Conservation (phyloP, 2,888 invertebrate species). For the Sialis fuliginosa region DNA sequence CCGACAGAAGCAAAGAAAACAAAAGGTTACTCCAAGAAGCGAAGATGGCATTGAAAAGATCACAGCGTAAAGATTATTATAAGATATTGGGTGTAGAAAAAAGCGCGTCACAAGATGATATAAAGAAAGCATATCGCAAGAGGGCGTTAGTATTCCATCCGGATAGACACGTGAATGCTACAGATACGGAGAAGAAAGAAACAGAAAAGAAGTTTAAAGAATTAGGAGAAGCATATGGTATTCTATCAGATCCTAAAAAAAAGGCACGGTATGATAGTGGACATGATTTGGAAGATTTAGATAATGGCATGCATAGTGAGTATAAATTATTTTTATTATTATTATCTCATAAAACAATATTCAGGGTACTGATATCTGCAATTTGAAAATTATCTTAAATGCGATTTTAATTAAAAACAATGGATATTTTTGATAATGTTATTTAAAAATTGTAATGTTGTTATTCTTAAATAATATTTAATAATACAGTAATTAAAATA, state of each 20-base stretch:
- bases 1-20: constrained; percentile 67
- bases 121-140: constrained; percentile 87
- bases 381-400: not conserved
- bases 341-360: not conserved
- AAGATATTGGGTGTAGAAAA: constrained; percentile 80
- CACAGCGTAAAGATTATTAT: constrained; percentile 91
- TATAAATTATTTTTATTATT: constrained; percentile 1
- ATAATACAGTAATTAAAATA: not conserved
- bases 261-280: constrained; percentile 81
- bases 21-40: constrained; percentile 71
- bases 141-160: constrained; percentile 85
- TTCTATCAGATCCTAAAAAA: constrained; percentile 82
- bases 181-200: constrained; percentile 67
- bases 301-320: constrained; percentile 30
- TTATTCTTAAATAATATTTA: not conserved
- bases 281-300: constrained; percentile 68
- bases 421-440: not conserved
- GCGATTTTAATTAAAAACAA: not conserved
- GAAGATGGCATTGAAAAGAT: constrained; percentile 73
- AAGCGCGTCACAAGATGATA: constrained; percentile 73
- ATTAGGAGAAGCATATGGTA: constrained; percentile 86
- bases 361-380: not conserved
- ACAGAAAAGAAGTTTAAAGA: constrained; percentile 92
- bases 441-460: not conserved
- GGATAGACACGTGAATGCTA: constrained; percentile 80